Evolutionary conservation across 2,113 vertebrate genomes (phyloP).

Genomic region (Propithecus coquereli): DNA sequence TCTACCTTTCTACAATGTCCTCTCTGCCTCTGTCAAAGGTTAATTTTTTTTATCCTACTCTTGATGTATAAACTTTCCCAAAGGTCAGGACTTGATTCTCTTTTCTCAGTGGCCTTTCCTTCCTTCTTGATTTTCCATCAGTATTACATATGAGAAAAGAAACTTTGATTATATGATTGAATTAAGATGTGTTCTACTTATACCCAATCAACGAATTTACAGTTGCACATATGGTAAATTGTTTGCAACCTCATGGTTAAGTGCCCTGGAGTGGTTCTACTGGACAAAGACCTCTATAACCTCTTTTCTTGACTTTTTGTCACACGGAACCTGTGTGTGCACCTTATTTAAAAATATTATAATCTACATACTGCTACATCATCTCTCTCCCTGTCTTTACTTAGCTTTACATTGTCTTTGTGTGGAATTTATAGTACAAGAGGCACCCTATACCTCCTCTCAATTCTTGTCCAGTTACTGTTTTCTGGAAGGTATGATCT

Average conservation of each 20-base stretch:
- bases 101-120: not conserved
- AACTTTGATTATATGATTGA: not conserved
- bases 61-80: not conserved
- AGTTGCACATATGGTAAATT: not conserved
- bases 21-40: not conserved
- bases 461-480: not conserved
- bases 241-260: not conserved
- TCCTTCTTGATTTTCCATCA: fast-evolving
- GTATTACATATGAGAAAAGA: not conserved
- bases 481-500: not conserved
- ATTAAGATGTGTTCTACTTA: not conserved
- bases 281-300: not conserved
- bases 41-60: not conserved
- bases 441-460: not conserved
- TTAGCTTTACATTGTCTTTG: not conserved
- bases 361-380: fast-evolving
- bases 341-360: not conserved
- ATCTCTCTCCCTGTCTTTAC: not conserved
- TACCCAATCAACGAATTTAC: not conserved
- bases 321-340: not conserved
- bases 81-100: not conserved
- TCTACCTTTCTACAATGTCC: not conserved
- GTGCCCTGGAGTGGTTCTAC: not conserved
- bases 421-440: not conserved
- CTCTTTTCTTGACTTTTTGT: not conserved